Base-by-base conservation (phyloP, 2,797 vertebrate species). In the Epinephelus malabaricus region DNA sequence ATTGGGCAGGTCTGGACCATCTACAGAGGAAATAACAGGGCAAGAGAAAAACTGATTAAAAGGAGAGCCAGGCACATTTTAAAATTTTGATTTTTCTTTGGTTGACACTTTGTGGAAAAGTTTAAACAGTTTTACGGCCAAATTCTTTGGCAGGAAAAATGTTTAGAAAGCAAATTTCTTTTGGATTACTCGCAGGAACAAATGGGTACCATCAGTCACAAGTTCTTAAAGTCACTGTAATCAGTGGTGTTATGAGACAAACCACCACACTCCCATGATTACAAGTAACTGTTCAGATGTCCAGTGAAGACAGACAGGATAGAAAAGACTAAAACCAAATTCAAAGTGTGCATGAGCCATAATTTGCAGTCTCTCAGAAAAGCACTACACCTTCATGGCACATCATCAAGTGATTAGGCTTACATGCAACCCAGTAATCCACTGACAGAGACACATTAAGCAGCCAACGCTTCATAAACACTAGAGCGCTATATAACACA, bases 1-100 rank as follows among this genome's bases (percentile, higher is more conserved):
- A 4, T 88, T 83, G 71, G 94, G 92, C 69, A 94, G 74, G 72
- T 97, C 97, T 65, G 88, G 83, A 60, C 91, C 95, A 89, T 95
- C 96, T 94, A 79, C 19, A 75, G 51, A 79, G 69, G 23, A 76
- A 78, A 90, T 15, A 75, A 85, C 17, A 88, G 19, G 17, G 55
- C 17, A 66, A 82, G 6, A 82, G 3, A 67, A 30, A 51, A 27
- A 9, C 3, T 17, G 72, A 71, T 89, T 76, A 88, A 63, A 79
- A 40, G 12, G 12, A 2, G 14, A 62, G 13, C n/a, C 1, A 23
- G 40, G 17, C 0, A 2, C 47, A 61, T 77, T 71, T 43, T 60
- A 0, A 38, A 43, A 34, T 51, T 38, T 38, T 10, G 0, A 63
- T 66, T 21, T 68, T 51, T 60, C 25, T 67, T 51, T 21, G 49